These are phyloP conservation scores for Ennomos fuscantarius DNA, from an alignment of 2,888 invertebrate genomes.

Conservation along the genomic window DNA sequence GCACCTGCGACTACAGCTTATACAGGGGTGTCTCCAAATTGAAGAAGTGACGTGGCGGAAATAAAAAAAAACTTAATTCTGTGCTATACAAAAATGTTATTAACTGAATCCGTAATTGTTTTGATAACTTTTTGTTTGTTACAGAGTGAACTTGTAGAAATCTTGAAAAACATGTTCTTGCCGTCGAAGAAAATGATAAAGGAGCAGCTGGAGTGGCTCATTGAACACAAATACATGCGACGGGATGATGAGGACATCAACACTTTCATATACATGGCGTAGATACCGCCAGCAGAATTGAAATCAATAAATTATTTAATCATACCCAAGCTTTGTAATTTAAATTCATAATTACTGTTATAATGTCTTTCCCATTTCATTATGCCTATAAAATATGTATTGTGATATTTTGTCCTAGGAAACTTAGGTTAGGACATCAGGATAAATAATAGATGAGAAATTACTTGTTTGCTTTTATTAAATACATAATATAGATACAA, in stretches of 20 bases:
- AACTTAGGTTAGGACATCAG: conserved; percentile 22
- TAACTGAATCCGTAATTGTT: neutral
- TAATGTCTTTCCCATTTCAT: conserved; percentile 38
- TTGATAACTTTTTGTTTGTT: conserved; percentile 42
- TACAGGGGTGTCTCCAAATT: too few species aligned
- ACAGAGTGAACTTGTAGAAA: conserved; percentile 97
- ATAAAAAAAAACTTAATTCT: too few species aligned
- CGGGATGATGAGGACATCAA: conserved; percentile 99
- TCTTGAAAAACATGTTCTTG: conserved; percentile 99
- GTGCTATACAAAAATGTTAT: too few species aligned
- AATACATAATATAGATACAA: conserved; percentile 47
- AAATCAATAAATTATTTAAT: conserved; percentile 76
- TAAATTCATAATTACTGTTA: conserved; percentile 17
- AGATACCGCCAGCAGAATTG: conserved; percentile 62
- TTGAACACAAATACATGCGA: conserved; percentile 99
- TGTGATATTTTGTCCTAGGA: conserved; percentile 35
- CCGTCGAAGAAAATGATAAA: conserved; percentile 99
- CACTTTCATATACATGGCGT: conserved; percentile 99
- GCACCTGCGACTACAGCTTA: too few species aligned
- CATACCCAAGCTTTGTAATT: conserved; percentile 39
- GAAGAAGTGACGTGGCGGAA: too few species aligned
- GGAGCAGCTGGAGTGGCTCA: conserved; percentile 99
- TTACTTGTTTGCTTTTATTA: conserved; percentile 42
- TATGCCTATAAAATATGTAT: conserved; percentile 20
- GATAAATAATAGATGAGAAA: conserved; percentile 12